Percentiles rank a stretch among this genome's conserved stretches.
Conservation (phyloP, 1,140 invertebrate species). For the Telenomus remus region DNA sequence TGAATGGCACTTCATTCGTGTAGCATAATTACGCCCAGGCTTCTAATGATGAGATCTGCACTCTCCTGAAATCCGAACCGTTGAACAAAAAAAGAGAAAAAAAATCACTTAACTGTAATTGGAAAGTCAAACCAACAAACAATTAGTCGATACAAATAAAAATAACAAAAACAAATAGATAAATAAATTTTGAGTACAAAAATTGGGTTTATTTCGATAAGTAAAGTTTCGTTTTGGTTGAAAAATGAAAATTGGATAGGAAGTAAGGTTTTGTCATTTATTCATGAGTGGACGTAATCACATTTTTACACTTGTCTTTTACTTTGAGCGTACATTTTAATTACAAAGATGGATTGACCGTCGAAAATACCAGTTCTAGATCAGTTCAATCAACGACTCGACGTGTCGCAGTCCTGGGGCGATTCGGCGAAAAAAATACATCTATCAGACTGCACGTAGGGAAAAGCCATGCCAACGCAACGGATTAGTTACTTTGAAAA, state of each 20-base stretch:
- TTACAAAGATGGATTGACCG: conserved; percentile 51
- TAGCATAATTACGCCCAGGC: conserved; percentile 66
- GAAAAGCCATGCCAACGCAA: conserved; percentile 60
- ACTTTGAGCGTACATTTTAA: conserved; percentile 40
- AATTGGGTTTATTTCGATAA: no score
- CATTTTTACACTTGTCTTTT: conserved; percentile 2
- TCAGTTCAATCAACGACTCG: conserved; percentile 56
- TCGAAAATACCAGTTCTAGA: conserved; percentile 48
- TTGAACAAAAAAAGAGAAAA: neutral
- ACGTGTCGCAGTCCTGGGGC: conserved; percentile 55
- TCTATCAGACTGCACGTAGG: conserved; percentile 64
- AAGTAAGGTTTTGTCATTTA: neutral
- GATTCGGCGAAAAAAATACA: conserved; percentile 73
- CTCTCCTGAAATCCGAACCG: conserved; percentile 11
- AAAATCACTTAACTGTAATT: neutral
- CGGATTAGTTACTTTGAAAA: conserved; percentile 70
- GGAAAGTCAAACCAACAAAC: neutral
- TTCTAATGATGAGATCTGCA: conserved; percentile 56
- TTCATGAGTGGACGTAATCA: neutral
- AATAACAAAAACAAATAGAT: no score
- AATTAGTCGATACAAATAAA: no score
- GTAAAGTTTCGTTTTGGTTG: no score
- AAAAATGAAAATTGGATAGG: no score
- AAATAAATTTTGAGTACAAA: no score
- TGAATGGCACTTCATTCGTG: conserved; percentile 61